Base-by-base conservation (phyloP, 2,888 invertebrate genomes). In the Drosophila histrio region DNA sequence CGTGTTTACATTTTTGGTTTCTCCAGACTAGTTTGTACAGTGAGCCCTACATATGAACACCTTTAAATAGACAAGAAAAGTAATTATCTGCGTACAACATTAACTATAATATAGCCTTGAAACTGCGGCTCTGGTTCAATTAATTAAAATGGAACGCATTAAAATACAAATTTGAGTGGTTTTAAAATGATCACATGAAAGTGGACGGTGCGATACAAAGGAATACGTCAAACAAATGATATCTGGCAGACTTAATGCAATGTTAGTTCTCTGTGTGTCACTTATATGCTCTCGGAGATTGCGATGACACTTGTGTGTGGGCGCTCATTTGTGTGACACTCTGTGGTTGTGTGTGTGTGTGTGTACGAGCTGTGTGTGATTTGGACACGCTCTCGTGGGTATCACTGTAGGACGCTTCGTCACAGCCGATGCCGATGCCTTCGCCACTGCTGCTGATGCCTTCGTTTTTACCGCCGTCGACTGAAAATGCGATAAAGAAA, bases 401-500 rank as follows among this genome's bases (percentile, higher is more conserved):
- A 66, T 71, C 56, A 67, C 75, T 71, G 59, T 74, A 62, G 61
- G 61, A 62, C 71, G 66, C 58, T 44, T 64, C 58, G 73, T 50
- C 64, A 52, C 46, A 34, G 47, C 56, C 70, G 59, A 49, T 36
- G 65, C 19, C 49, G 54, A 43, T 32, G 64, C 11, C 50, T 49
- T 46, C 46, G 54, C 34, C 54, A 19, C 50, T 34, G 53, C 50
- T 24, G 46, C 59, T 13, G 46, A 30, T 32, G 58, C 64, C 28
- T 53, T 32, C 53, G 66, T 56, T 62, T 63, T 52, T 47, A 21
- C 38, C 58, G 60, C 43, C 41, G 62, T 68, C 64, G 63, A 41
- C 79, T 71, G 72, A 70, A 79, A 81, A 77, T 72, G 85, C 74
- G 89, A 89, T 89, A 89, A 89, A 84, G 87, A 89, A 89, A 89